Conservation (phyloP, 1,140 invertebrate species). For the Atta colombica region DNA sequence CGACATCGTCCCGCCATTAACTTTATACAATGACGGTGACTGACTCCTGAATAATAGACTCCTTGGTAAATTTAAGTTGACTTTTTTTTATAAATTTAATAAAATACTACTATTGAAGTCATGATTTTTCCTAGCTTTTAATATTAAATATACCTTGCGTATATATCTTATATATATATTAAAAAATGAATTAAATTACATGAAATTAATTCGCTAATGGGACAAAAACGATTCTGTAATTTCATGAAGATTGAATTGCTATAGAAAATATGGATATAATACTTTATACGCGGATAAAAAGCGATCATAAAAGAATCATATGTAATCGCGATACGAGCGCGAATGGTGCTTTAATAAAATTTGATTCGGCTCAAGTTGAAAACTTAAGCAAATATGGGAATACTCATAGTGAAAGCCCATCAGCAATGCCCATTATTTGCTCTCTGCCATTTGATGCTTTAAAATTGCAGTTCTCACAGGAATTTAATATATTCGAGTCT, state of each 20-base stretch:
- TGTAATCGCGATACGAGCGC: constrained; percentile 36
- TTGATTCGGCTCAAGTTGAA: constrained; percentile 9
- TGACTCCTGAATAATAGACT: background rate
- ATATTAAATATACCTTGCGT: background rate
- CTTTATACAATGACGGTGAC: constrained; percentile 1
- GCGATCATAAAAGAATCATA: background rate
- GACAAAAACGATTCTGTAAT: background rate
- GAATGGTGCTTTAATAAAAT: constrained; percentile 57
- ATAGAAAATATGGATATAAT: background rate
- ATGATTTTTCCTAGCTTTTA: background rate
- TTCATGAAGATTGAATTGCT: constrained; percentile 1
- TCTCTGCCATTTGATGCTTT: constrained; percentile 20
- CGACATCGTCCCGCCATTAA: constrained; percentile 26
- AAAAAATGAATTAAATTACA: constrained; percentile 1
- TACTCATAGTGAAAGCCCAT: constrained; percentile 28
- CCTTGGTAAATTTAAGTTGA: background rate
- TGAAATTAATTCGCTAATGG: constrained; percentile 24
- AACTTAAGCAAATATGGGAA: constrained; percentile 38
- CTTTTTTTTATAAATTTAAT: constrained; percentile 11
- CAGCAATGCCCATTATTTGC: constrained; percentile 6
- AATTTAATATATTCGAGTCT: background rate
- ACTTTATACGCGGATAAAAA: background rate
- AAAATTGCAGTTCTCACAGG: background rate
- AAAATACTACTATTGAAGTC: background rate
- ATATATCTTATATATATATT: background rate